Percentiles rank a stretch among this genome's conserved stretches.
phyloP scores from a whole-genome alignment of 2,113 vertebrate genomes.

The Halichoerus grypus region DNA sequence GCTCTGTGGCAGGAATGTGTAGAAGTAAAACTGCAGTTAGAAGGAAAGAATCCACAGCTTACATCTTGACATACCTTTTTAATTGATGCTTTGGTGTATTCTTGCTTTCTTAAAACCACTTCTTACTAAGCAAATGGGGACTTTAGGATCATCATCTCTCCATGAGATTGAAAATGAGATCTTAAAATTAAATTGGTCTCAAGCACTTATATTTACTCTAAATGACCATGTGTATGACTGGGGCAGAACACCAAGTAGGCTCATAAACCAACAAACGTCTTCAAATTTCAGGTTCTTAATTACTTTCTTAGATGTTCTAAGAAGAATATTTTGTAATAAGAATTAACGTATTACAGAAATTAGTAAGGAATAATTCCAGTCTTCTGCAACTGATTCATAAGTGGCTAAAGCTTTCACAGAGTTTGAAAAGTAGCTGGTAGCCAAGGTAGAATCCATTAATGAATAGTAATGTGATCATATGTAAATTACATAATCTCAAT shows the following conservation, averaged over 20 bases:
- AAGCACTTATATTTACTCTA: conserved; percentile 5
- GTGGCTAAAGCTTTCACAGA: background rate
- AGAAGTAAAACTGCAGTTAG: conserved; percentile 59
- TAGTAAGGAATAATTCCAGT: background rate
- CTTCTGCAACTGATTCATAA: background rate
- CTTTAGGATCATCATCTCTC: background rate
- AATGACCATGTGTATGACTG: background rate
- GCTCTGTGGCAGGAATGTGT: background rate
- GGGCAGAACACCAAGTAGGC: background rate
- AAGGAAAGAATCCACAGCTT: background rate
- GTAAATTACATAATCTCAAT: background rate
- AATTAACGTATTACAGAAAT: background rate
- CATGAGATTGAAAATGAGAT: background rate
- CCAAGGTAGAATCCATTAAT: background rate
- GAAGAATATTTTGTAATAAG: background rate
- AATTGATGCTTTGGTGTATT: background rate
- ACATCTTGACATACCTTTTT: conserved; percentile 34
- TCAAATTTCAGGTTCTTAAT: conserved; percentile 62
- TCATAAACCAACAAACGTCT: conserved; percentile 41
- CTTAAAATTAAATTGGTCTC: conserved; percentile 55
- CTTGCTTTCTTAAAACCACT: conserved; percentile 10
- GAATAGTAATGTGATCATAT: background rate
- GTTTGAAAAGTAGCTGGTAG: background rate
- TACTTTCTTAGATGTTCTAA: conserved; percentile 27
- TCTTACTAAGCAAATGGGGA: background rate